Base-by-base conservation (phyloP, 2,888 invertebrate species). In the Sesia bembeciformis region DNA sequence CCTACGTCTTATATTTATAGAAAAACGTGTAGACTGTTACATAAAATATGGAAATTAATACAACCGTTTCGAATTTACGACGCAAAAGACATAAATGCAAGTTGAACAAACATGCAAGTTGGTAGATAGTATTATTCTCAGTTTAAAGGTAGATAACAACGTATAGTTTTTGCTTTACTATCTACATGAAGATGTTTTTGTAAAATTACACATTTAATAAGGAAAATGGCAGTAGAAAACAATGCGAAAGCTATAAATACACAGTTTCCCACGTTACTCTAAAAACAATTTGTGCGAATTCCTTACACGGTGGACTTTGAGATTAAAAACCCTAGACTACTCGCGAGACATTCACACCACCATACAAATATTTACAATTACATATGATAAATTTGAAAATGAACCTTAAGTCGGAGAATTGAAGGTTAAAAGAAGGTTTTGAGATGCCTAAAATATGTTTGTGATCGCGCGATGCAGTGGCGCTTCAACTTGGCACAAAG, bases 401-500 rank as follows among this genome's bases (percentile, higher is more conserved):
- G 62, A 60, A 66, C 75, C 72, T 70, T 83, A 77, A 52, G 53
- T 54, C 54, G 62, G 7, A 40, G 54, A 40, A 64, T 7, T 68
- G 73, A 74, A 66, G 64, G 61, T 57, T 66, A 61, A 53, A 54
- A 55, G 56, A 60, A 49, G 55, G 53, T 65, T 64, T 61, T 59
- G 55, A 54, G 58, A 58, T 58, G 60, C 72, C 63, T 66, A 57
- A 60, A 64, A 62, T 67, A 66, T 67, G 57, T 64, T 65, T 65
- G 78, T 64, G 68, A 70, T 68, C 70, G 72, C 72, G 74, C 74
- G 74, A 64, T 82, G 84, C 82, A 82, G 80, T 81, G 86, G 87
- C 86, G 86, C 86, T 84, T 76, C 71, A 76, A 72, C 70, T 85
- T 87, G 87, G 87, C 87, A 79, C 68, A 62, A 61, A 76, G 86